These are phyloP conservation scores for Hemibagrus guttatus DNA, from an alignment of 2,797 vertebrate species.

Conservation along the genomic window DNA sequence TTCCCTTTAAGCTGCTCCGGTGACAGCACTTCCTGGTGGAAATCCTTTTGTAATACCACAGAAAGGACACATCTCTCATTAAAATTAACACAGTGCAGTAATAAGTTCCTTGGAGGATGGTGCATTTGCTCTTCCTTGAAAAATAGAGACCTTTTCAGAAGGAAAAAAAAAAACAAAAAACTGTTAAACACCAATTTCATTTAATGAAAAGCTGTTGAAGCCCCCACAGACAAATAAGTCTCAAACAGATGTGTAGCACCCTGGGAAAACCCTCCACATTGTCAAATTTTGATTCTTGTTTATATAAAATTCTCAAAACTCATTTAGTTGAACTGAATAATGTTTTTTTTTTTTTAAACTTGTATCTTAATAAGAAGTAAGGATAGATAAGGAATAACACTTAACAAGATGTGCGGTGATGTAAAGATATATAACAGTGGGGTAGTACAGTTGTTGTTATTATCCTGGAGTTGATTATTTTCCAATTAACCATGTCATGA, in stretches of 20 bases:
- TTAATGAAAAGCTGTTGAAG: background rate
- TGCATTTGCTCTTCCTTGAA: constrained; percentile 3
- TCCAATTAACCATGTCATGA: background rate
- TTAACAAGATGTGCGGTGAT: background rate
- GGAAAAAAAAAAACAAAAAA: background rate
- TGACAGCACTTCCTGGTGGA: constrained; percentile 32
- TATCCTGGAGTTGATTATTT: background rate
- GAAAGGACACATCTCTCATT: constrained; percentile 51
- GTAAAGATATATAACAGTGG: too few relatives aligned
- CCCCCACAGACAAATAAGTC: background rate
- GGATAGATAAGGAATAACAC: background rate
- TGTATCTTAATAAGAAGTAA: too few relatives aligned
- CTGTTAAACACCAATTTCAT: background rate
- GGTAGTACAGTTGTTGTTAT: background rate
- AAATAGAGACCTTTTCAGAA: constrained; percentile 18
- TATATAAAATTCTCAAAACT: background rate
- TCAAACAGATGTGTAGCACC: background rate
- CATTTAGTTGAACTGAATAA: background rate
- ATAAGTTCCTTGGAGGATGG: constrained; percentile 25
- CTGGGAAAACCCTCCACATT: background rate
- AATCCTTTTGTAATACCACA: constrained; percentile 26
- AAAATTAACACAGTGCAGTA: constrained; percentile 43
- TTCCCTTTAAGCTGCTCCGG: constrained; percentile 40
- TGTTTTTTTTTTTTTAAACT: background rate
- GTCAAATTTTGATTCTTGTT: background rate